Percentiles rank a stretch among this genome's conserved stretches.
Conservation (phyloP, 2,113 vertebrate genomes). For the Corydoras sp. region DNA sequence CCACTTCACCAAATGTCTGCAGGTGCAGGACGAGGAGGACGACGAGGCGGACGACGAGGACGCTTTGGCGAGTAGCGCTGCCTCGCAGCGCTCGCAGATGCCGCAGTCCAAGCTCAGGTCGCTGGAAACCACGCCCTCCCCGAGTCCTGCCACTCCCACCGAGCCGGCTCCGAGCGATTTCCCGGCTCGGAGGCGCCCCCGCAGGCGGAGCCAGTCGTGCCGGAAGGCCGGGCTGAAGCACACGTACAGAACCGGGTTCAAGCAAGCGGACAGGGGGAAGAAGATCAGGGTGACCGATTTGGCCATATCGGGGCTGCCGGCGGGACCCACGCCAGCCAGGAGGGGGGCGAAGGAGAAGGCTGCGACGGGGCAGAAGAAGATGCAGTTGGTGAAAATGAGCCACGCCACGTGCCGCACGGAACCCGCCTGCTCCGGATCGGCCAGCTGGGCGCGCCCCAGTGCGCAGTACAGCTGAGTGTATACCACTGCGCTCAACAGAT, state of each 20-base stretch:
- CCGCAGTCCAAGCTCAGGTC: slow-evolving; percentile 64
- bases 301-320: slow-evolving; percentile 88
- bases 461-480: slow-evolving; percentile 96
- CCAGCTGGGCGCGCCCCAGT: slow-evolving; percentile 84
- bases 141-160: background rate
- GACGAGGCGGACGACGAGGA: slow-evolving; percentile 61
- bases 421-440: slow-evolving; percentile 78
- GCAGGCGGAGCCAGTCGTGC: slow-evolving; percentile 85
- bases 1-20: slow-evolving; percentile 92
- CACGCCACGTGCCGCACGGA: slow-evolving; percentile 90
- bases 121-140: slow-evolving; percentile 47
- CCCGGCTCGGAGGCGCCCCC: slow-evolving; percentile 55
- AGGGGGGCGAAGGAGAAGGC: slow-evolving; percentile 92
- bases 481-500: slow-evolving; percentile 86
- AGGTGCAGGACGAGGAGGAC: slow-evolving; percentile 64
- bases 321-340: slow-evolving; percentile 71
- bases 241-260: slow-evolving; percentile 89
- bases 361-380: slow-evolving; percentile 95
- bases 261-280: slow-evolving; percentile 87
- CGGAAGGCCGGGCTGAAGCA: slow-evolving; percentile 95
- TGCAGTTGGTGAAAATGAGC: slow-evolving; percentile 98
- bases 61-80: slow-evolving; percentile 75
- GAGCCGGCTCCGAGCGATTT: slow-evolving; percentile 47
- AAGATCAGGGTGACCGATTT: slow-evolving; percentile 95
- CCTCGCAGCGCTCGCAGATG: slow-evolving; percentile 83